These are phyloP conservation scores for Cinclus cinclus DNA, from an alignment of 2,113 vertebrate genomes.

Conservation along the genomic window DNA sequence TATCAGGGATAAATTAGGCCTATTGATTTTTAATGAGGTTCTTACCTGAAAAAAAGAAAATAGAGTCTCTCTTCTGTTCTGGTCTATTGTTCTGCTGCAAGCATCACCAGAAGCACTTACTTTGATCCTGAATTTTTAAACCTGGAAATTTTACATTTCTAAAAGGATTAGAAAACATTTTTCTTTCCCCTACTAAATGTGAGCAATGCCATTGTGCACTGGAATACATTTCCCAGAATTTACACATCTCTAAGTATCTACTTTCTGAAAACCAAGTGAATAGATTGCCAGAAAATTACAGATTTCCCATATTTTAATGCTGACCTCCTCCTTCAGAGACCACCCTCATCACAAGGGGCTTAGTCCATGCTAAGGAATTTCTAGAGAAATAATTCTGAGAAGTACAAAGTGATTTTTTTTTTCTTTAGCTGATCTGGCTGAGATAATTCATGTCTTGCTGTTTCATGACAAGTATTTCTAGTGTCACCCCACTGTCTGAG, in stretches of 20 bases:
- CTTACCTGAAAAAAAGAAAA: conserved; percentile 40
- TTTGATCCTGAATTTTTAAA: conserved; percentile 17
- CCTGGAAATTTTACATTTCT: neutral
- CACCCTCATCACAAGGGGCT: neutral
- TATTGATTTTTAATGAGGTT: conserved; percentile 58
- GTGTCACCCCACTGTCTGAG: neutral
- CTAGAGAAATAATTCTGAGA: neutral
- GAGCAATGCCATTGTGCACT: neutral
- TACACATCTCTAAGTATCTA: neutral
- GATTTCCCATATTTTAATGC: neutral
- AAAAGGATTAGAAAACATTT: neutral
- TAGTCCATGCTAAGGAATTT: neutral
- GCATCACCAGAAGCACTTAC: neutral
- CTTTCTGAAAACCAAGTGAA: neutral
- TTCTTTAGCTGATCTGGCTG: neutral
- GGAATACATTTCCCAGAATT: neutral
- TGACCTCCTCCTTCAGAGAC: neutral
- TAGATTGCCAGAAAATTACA: neutral
- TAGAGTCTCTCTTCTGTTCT: neutral
- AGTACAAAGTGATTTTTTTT: neutral
- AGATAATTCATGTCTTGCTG: neutral
- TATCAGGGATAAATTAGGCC: conserved; percentile 36
- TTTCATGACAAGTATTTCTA: neutral
- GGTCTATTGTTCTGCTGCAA: neutral
- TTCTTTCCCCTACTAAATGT: neutral